Conservation (phyloP, 2,113 vertebrate species). For the Aplodontia rufa region DNA sequence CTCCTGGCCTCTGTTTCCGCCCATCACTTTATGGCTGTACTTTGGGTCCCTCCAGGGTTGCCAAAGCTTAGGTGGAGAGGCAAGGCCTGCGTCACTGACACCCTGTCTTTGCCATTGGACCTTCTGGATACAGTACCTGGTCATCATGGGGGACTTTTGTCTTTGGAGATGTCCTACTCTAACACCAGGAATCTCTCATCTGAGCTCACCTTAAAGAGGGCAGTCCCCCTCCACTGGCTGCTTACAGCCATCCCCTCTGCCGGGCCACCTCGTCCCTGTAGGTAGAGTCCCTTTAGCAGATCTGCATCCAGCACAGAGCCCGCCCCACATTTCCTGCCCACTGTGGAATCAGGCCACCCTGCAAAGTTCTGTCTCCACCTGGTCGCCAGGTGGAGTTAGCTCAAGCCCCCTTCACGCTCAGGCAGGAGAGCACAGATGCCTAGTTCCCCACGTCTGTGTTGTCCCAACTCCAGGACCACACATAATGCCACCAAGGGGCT, state of each 20-base stretch:
- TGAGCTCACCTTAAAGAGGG: background rate
- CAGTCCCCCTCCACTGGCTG: background rate
- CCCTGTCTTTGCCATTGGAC: background rate
- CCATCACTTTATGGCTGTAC: background rate
- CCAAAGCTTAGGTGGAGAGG: background rate
- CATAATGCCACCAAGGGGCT: rapidly evolving
- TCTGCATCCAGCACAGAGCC: background rate
- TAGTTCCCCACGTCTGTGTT: background rate
- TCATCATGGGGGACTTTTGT: background rate
- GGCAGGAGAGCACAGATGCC: background rate
- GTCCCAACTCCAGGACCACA: background rate
- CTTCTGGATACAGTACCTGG: background rate
- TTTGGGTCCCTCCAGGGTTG: too few relatives aligned
- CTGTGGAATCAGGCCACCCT: background rate
- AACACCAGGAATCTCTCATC: background rate
- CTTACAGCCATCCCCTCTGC: background rate
- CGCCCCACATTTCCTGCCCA: background rate
- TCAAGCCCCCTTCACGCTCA: background rate
- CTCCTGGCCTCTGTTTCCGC: background rate
- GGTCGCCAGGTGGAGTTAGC: rapidly evolving
- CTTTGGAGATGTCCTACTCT: background rate
- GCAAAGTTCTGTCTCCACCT: background rate
- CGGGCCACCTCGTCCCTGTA: background rate
- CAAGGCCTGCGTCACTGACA: background rate
- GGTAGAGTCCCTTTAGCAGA: background rate